phyloP scores from a whole-genome alignment of 2,888 invertebrate genomes.

The Andrena praecox region DNA sequence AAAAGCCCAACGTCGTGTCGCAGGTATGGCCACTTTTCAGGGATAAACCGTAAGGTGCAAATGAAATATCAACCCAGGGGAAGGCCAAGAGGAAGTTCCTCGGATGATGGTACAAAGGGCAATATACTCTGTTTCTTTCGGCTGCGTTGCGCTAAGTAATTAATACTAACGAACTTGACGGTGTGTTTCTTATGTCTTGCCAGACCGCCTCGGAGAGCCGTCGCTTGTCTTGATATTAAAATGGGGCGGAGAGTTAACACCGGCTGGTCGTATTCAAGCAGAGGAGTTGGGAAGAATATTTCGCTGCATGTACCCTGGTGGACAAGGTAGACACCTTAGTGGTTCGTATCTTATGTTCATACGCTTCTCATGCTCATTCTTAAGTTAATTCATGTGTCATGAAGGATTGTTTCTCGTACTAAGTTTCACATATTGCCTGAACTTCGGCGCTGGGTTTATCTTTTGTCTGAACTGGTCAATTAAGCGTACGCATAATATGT shows the following conservation, averaged over 20 bases:
- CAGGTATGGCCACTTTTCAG: conserved; percentile 99
- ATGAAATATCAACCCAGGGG: conserved; percentile 99
- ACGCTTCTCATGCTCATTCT: conserved; percentile 73
- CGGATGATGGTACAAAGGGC: conserved; percentile 91
- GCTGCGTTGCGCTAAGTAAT: not conserved
- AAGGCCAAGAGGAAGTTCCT: conserved; percentile 95
- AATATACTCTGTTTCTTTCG: not conserved
- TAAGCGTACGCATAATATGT: conserved; percentile 43
- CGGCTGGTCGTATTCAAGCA: conserved; percentile 98
- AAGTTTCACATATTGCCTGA: conserved; percentile 57
- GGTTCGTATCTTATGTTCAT: conserved; percentile 87
- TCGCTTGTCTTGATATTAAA: conserved; percentile 98
- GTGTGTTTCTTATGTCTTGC: conserved; percentile 14
- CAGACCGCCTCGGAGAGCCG: conserved; percentile 95
- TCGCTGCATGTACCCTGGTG: conserved; percentile 99
- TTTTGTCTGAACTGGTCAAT: conserved; percentile 37
- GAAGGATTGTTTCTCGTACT: conserved; percentile 51
- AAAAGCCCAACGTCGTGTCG: not conserved
- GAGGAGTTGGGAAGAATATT: conserved; percentile 99
- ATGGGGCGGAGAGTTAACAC: conserved; percentile 99
- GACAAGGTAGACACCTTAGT: conserved; percentile 95
- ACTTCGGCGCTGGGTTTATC: conserved; percentile 36
- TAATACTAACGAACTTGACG: conserved; percentile 1
- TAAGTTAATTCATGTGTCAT: conserved; percentile 61
- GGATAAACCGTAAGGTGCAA: conserved; percentile 99